A percentile compares a stretch with the other conserved stretches of the same genome.
Conservation (phyloP, 1,140 invertebrate genomes). For the Drosophila obscura region DNA sequence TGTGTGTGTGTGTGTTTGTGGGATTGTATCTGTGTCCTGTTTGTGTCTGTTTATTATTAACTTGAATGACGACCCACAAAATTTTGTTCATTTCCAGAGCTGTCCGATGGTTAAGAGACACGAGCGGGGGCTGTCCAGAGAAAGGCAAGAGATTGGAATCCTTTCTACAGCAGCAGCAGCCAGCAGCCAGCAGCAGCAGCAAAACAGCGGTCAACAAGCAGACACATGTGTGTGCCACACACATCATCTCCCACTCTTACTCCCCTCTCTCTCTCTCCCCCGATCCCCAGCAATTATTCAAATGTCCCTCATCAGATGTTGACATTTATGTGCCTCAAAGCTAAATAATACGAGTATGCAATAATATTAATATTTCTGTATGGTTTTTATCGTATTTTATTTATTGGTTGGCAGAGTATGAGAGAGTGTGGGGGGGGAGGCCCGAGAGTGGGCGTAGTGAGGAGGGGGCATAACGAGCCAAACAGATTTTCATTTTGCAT, state of each 20-base stretch:
- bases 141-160: neutral
- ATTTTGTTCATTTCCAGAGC: conserved; percentile 66
- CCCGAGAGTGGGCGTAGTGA: no score
- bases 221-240: conserved; percentile 12
- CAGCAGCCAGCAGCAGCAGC: no score
- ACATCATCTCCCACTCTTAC: neutral
- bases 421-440: no score
- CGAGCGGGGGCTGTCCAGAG: no score
- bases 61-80: conserved; percentile 64
- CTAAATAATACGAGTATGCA: conserved; percentile 1
- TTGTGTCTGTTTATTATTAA: conserved; percentile 65
- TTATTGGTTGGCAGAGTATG: conserved; percentile 13
- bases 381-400: conserved; percentile 29
- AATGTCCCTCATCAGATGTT: conserved; percentile 37
- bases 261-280: no score
- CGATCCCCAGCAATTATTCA: conserved; percentile 29
- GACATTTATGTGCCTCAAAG: conserved; percentile 37
- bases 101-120: conserved; percentile 26
- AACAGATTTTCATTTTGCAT: conserved; percentile 51
- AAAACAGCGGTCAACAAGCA: neutral
- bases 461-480: conserved; percentile 19
- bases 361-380: conserved; percentile 31
- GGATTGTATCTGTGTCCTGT: conserved; percentile 3
- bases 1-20: conserved; percentile 9
- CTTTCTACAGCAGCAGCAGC: neutral